Conservation (phyloP, 2,888 invertebrate genomes). For the Drosophila macrospina region DNA sequence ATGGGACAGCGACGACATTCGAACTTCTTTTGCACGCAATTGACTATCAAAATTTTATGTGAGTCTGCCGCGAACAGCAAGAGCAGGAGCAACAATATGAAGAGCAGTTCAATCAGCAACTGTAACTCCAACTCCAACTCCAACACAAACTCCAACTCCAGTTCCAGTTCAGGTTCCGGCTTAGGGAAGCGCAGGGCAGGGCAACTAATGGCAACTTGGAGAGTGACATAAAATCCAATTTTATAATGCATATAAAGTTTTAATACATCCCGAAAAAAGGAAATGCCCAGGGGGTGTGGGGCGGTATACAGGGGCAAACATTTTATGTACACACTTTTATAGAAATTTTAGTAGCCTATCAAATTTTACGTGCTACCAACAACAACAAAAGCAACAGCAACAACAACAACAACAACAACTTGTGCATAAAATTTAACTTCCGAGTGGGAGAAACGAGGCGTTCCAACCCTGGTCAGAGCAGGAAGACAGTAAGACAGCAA, state of each 20-base stretch:
- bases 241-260: slow-evolving; percentile 79
- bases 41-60: slow-evolving; percentile 74
- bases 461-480: slow-evolving; percentile 6
- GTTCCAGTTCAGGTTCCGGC: not conserved
- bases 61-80: slow-evolving; percentile 14
- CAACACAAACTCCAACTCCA: not conserved
- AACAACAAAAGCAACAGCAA: slow-evolving; percentile 42
- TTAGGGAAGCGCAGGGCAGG: slow-evolving; percentile 12
- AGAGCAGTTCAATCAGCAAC: not conserved
- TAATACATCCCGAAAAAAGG: slow-evolving; percentile 54
- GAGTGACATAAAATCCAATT: slow-evolving; percentile 78
- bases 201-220: slow-evolving; percentile 64
- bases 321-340: slow-evolving; percentile 70
- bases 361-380: slow-evolving; percentile 71
- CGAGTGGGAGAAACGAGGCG: slow-evolving; percentile 11
- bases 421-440: slow-evolving; percentile 71
- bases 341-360: slow-evolving; percentile 76
- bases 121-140: not conserved
- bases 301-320: slow-evolving; percentile 13
- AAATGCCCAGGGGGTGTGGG: slow-evolving; percentile 17
- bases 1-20: slow-evolving; percentile 45
- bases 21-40: slow-evolving; percentile 70
- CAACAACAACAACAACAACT: slow-evolving; percentile 44
- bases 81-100: not conserved
- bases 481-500: not conserved